Evolutionary conservation across 2,113 vertebrate species (phyloP).

Genomic region (Hippocampus comes): DNA sequence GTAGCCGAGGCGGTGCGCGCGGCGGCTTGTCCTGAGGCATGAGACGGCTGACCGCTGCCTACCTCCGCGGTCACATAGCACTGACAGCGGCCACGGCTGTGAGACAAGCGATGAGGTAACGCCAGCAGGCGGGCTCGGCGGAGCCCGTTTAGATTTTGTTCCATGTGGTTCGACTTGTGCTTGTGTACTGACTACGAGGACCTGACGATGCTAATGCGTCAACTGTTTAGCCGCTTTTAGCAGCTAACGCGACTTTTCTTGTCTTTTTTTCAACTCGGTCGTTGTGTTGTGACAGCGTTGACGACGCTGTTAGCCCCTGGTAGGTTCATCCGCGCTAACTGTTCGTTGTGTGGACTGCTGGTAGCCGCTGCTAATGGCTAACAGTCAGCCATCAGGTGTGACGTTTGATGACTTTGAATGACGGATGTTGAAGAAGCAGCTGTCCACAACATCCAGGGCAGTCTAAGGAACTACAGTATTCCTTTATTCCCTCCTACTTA

Average conservation of each 20-base stretch:
- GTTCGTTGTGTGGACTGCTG: neutral
- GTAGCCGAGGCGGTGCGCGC: conserved; percentile 42
- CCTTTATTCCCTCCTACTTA: too few relatives aligned
- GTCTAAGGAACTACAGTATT: too few relatives aligned
- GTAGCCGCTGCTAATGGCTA: conserved; percentile 2
- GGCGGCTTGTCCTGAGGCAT: conserved; percentile 39
- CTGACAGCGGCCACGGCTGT: conserved; percentile 17
- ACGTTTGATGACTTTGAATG: neutral
- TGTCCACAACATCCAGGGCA: too few relatives aligned
- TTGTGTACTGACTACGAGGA: conserved; percentile 4
- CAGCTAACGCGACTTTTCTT: neutral
- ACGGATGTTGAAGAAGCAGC: neutral
- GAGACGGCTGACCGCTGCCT: conserved; percentile 44
- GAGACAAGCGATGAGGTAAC: conserved; percentile 56
- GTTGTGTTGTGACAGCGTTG: neutral
- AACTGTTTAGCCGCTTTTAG: neutral
- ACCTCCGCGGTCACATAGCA: conserved; percentile 21
- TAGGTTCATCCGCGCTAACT: neutral
- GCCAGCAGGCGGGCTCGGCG: too few relatives aligned
- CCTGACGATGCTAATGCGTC: conserved; percentile 20
- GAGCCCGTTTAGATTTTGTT: too few relatives aligned
- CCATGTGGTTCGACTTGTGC: neutral
- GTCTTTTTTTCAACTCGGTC: neutral
- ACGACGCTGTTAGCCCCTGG: too few relatives aligned
- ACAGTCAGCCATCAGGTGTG: neutral